Evolutionary conservation across 2,888 invertebrate genomes (phyloP).

Genomic region (Xylota sylvarum): DNA sequence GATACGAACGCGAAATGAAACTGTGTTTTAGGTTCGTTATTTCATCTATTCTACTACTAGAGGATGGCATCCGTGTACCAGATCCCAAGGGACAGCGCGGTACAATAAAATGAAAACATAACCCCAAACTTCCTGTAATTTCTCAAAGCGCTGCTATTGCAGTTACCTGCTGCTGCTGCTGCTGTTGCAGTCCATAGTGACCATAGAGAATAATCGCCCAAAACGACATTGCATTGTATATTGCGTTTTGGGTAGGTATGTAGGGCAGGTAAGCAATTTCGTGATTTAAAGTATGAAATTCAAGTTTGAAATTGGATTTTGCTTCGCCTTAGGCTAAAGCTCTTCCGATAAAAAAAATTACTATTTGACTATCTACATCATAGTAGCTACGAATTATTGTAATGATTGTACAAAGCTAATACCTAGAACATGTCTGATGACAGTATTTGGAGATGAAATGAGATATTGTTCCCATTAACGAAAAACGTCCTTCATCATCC

Average conservation of each 20-base stretch:
- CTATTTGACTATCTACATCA: background rate
- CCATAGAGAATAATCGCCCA: slow-evolving; percentile 43
- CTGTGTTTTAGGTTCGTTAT: slow-evolving; percentile 57
- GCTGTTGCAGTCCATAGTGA: slow-evolving; percentile 12
- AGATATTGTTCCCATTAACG: too few species aligned
- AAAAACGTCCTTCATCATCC: too few species aligned
- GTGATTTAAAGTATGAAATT: slow-evolving; percentile 38
- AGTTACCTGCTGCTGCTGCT: slow-evolving; percentile 6
- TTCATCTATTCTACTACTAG: slow-evolving; percentile 32
- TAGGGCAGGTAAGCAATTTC: background rate
- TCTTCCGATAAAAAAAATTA: background rate
- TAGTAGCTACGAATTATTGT: too few species aligned
- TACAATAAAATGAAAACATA: slow-evolving; percentile 62
- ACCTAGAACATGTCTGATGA: too few species aligned
- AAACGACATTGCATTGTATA: slow-evolving; percentile 33
- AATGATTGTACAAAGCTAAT: background rate
- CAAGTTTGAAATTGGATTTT: slow-evolving; percentile 33
- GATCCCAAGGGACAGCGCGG: slow-evolving; percentile 26
- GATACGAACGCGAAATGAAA: slow-evolving; percentile 42
- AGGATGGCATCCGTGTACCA: slow-evolving; percentile 15
- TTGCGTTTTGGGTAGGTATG: slow-evolving; percentile 2
- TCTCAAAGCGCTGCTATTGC: slow-evolving; percentile 58
- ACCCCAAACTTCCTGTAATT: slow-evolving; percentile 66
- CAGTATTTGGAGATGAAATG: too few species aligned
- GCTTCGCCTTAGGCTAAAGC: background rate